These are phyloP conservation scores for Thera obeliscata DNA, from an alignment of 2,888 invertebrate genomes.

Conservation along the genomic window DNA sequence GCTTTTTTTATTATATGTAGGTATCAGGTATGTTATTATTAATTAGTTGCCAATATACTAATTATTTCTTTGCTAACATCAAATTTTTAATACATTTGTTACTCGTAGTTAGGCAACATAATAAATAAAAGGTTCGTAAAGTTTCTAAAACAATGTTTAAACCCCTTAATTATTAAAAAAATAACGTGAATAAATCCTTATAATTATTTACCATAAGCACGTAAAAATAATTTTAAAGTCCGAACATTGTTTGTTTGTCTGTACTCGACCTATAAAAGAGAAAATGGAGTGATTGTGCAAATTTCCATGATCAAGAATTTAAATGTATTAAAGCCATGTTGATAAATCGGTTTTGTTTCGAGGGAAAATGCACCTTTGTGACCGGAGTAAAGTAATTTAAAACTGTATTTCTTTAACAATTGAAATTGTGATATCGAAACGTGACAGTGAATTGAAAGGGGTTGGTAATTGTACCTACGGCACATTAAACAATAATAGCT, in stretches of 20 bases:
- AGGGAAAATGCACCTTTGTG: constrained; percentile 43
- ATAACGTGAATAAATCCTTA: not conserved
- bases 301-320: constrained; percentile 69
- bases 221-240: constrained; percentile 32
- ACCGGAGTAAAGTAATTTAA: constrained; percentile 35
- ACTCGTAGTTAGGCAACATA: no score
- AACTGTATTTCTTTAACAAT: constrained; percentile 19
- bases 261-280: constrained; percentile 56
- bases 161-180: no score
- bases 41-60: no score
- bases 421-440: constrained; percentile 14
- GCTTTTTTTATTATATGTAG: no score
- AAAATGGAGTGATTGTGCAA: constrained; percentile 62
- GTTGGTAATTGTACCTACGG: not conserved
- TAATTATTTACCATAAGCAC: not conserved
- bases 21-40: no score
- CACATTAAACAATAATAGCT: no score
- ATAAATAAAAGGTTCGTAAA: no score
- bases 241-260: constrained; percentile 57
- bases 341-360: constrained; percentile 65
- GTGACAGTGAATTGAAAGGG: not conserved
- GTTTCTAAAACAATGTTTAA: no score
- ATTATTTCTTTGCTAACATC: no score
- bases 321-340: constrained; percentile 60
- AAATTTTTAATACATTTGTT: no score